Evolutionary conservation across 2,888 invertebrate genomes (phyloP).

Genomic region (Trimorus sp.): DNA sequence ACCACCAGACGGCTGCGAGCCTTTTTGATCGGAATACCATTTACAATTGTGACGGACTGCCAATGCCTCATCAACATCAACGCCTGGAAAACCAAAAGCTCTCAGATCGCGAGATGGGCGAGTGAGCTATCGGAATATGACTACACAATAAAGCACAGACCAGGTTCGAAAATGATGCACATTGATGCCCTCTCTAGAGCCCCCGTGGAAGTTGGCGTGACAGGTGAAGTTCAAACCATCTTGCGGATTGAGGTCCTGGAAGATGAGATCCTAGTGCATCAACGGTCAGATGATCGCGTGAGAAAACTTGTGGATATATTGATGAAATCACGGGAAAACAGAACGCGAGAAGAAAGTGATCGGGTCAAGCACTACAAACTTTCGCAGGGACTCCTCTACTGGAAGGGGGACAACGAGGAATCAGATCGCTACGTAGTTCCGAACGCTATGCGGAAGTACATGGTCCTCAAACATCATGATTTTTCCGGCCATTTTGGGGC

Average conservation of each 20-base stretch:
- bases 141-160: too few relatives aligned
- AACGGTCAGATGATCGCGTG: constrained; percentile 2
- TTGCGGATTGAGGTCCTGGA: neutral
- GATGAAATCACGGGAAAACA: neutral
- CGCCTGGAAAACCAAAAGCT: too few relatives aligned
- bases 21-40: too few relatives aligned
- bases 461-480: neutral
- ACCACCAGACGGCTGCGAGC: too few relatives aligned
- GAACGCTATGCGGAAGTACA: neutral
- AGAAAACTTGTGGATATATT: neutral
- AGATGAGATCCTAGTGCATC: constrained; percentile 12
- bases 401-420: neutral
- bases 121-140: too few relatives aligned
- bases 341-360: neutral
- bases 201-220: neutral
- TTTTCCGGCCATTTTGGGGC: neutral
- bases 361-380: neutral
- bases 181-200: too few relatives aligned
- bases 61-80: too few relatives aligned
- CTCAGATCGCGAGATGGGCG: too few relatives aligned
- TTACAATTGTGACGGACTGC: too few relatives aligned
- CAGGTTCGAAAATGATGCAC: too few relatives aligned
- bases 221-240: too few relatives aligned
- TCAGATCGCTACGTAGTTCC: neutral
- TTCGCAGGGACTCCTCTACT: neutral